Evolutionary conservation across 2,888 invertebrate genomes (phyloP), one percentile per base, ranked within the genome.

Genomic region (Conus canariensis): DNA sequence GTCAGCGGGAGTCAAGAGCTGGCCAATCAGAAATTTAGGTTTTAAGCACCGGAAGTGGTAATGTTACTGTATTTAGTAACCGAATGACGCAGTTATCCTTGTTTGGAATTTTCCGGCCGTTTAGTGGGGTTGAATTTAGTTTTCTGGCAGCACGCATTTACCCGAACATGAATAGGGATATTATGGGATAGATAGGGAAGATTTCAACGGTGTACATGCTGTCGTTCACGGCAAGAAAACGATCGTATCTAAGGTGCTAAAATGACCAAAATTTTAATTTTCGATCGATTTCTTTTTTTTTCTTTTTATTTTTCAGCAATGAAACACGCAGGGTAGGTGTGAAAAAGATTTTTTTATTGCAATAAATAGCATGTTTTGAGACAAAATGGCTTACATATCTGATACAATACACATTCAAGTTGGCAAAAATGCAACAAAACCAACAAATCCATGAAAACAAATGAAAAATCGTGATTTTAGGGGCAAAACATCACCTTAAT

Each of bases 401-500:
- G 80, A 80, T 4, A 80, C 25, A 80, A 80, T 10, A 80, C 16
- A 80, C 80, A 80, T 80, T 45, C 25, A 12, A 80, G 30, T 9
- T 30, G 45, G 8, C 80, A 80, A 80, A 25, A 80, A 74, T n/a
- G n/a, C 45, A 80, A 80, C 45, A 8, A 80, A 10, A 30, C 0
- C 30, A 30, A 30, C 0, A 45, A 45, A 80, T 45, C 45, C 45
- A 80, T 30, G 9, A 19, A 80, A 10, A 30, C 1, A 45, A 0
- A 25, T 30, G 30, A 80, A 80, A 25, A 80, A 80, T 80, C 16
- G 70, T 19, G 22, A 70, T n/a, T 70, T 70, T 70, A 70, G 80
- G 80, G 80, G 80, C 80, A 80, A 80, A 80, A 80, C 45, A 80
- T 80, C 30, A 80, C 80, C 30, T 25, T 80, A 80, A 8, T 2